Conservation (phyloP, 2,888 invertebrate genomes). For the Achlya flavicornis region DNA sequence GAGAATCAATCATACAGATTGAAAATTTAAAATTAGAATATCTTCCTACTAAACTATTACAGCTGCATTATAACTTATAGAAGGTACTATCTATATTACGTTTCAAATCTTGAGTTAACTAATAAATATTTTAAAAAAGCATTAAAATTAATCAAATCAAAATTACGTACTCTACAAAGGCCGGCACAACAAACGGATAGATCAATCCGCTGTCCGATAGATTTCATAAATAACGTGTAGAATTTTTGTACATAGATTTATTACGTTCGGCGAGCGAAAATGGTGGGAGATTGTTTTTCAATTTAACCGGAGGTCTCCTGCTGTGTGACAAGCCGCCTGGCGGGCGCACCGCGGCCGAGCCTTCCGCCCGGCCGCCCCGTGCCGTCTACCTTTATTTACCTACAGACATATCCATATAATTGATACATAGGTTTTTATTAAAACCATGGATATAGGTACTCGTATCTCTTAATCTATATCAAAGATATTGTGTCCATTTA, state of each 20-base stretch:
- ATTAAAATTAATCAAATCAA: conserved; percentile 11
- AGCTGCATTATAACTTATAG: background rate
- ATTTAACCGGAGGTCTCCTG: conserved; percentile 80
- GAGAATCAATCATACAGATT: background rate
- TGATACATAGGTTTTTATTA: background rate
- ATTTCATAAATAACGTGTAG: conserved; percentile 83
- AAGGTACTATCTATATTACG: background rate
- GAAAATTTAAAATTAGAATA: background rate
- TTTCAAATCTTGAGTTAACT: background rate
- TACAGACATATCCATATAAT: conserved; percentile 12
- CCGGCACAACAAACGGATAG: conserved; percentile 61
- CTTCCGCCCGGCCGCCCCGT: conserved; percentile 39
- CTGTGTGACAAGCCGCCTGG: conserved; percentile 79
- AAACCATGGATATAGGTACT: background rate
- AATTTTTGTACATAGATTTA: conserved; percentile 84
- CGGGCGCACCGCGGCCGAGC: conserved; percentile 46
- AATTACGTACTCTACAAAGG: conserved; percentile 39
- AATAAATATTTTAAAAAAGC: background rate
- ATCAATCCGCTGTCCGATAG: conserved; percentile 69
- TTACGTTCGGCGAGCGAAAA: conserved; percentile 82
- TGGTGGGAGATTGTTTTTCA: conserved; percentile 85
- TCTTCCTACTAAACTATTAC: background rate
- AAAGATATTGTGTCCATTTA: background rate
- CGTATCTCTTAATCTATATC: background rate
- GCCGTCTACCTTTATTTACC: conserved; percentile 51